phyloP scores from a whole-genome alignment of 2,888 invertebrate genomes.

The Alloplasta piceator region DNA sequence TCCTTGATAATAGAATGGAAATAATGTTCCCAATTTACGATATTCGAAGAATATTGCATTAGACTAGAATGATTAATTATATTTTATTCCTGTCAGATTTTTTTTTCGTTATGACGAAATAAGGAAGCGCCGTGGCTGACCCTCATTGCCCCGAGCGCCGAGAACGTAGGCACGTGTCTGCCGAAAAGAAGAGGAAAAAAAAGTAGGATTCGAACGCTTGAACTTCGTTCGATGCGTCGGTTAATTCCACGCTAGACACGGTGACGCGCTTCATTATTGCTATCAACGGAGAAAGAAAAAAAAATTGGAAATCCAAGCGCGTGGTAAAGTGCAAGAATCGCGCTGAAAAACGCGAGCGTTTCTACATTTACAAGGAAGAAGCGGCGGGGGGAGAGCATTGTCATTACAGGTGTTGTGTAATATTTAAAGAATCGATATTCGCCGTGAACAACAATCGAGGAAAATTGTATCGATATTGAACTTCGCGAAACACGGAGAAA shows the following conservation, averaged over 20 bases:
- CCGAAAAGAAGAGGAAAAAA: constrained; percentile 25
- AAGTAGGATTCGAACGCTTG: constrained; percentile 19
- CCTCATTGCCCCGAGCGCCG: background rate
- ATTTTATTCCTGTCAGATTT: no score
- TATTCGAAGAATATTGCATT: no score
- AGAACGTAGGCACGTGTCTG: constrained; percentile 12
- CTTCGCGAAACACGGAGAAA: no score
- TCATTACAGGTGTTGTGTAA: constrained; percentile 18
- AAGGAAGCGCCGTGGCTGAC: background rate
- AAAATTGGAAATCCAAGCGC: background rate
- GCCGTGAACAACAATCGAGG: background rate
- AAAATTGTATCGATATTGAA: no score
- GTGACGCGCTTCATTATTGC: background rate
- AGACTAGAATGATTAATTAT: no score
- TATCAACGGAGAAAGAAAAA: background rate
- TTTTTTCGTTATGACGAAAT: background rate
- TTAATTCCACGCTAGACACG: background rate
- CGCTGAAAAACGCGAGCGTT: no score
- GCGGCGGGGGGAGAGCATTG: background rate
- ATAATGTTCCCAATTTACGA: no score
- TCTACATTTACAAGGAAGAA: no score
- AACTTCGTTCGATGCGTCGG: background rate
- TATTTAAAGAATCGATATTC: constrained; percentile 21
- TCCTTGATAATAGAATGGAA: no score
- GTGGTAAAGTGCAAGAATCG: no score